phyloP scores from a whole-genome alignment of 1,140 invertebrate genomes.

The Drosophila virilis region DNA sequence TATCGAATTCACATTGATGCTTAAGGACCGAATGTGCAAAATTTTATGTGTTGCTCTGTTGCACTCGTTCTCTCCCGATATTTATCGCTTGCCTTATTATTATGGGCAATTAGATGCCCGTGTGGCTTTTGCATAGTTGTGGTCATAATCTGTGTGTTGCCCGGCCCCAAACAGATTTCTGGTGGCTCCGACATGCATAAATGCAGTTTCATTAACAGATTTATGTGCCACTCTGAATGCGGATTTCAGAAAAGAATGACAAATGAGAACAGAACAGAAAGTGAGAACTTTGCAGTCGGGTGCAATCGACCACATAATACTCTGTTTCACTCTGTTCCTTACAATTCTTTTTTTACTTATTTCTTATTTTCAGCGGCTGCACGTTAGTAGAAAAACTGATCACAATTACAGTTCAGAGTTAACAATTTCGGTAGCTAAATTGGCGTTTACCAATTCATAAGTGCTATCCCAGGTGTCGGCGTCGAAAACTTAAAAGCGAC shows the following conservation, averaged over 20 bases:
- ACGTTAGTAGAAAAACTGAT: too few species aligned
- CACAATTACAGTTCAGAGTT: too few species aligned
- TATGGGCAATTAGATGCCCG: slow-evolving; percentile 81
- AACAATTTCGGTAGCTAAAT: too few species aligned
- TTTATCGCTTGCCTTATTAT: slow-evolving; percentile 76
- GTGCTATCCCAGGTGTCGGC: background rate
- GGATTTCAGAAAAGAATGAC: background rate
- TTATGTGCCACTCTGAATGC: slow-evolving; percentile 1
- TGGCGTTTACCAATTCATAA: background rate
- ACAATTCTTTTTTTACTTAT: too few species aligned
- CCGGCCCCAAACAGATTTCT: slow-evolving; percentile 8
- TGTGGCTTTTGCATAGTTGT: slow-evolving; percentile 68
- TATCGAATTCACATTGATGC: slow-evolving; percentile 63
- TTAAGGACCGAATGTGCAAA: slow-evolving; percentile 21
- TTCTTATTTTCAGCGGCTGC: too few species aligned
- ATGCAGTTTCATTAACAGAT: slow-evolving; percentile 19
- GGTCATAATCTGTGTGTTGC: slow-evolving; percentile 8
- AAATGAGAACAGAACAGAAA: too few species aligned
- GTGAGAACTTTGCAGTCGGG: too few species aligned
- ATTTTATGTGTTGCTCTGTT: slow-evolving; percentile 19
- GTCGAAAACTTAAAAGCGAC: slow-evolving; percentile 4
- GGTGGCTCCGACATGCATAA: slow-evolving; percentile 35
- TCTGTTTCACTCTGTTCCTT: too few species aligned
- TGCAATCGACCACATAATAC: too few species aligned
- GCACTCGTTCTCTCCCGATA: slow-evolving; percentile 58